Percentiles rank a stretch among this genome's conserved stretches.
These are phyloP conservation scores for Dolichoris vasculosae DNA, from an alignment of 1,140 invertebrate genomes.

Conservation along the genomic window DNA sequence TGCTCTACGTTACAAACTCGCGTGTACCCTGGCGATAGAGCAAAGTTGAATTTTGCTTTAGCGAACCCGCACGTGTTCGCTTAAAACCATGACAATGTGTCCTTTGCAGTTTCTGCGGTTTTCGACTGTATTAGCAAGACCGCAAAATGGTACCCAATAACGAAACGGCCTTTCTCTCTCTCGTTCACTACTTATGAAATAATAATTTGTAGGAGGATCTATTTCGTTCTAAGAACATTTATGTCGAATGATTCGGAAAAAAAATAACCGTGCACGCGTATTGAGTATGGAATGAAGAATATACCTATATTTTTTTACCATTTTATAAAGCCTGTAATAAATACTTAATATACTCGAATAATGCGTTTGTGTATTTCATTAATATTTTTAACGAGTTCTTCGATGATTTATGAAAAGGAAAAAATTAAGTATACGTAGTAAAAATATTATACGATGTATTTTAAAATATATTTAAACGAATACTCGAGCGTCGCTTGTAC, in stretches of 20 bases:
- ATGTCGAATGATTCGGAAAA: background rate
- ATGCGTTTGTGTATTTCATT: too few relatives aligned
- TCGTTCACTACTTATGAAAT: background rate
- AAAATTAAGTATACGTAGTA: too few relatives aligned
- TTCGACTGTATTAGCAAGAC: slow-evolving; percentile 26
- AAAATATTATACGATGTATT: too few relatives aligned
- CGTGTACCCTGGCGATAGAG: background rate
- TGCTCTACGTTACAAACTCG: background rate
- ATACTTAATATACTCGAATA: too few relatives aligned
- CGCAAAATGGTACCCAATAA: slow-evolving; percentile 35
- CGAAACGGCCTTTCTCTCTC: background rate
- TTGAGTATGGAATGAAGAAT: background rate
- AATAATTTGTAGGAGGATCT: background rate
- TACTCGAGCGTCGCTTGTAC: too few relatives aligned
- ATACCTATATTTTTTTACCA: background rate
- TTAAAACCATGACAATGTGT: slow-evolving; percentile 39
- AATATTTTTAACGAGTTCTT: too few relatives aligned
- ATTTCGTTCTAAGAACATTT: background rate
- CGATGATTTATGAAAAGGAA: too few relatives aligned
- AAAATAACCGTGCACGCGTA: background rate
- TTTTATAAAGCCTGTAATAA: too few relatives aligned
- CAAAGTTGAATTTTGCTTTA: slow-evolving; percentile 8
- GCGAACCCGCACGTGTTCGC: slow-evolving; percentile 16
- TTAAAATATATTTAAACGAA: too few relatives aligned
- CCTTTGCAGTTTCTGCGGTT: slow-evolving; percentile 28